A percentile compares a stretch with the other conserved stretches of the same genome.
Conservation (phyloP, 2,797 vertebrate genomes). For the Acanthornis magna region DNA sequence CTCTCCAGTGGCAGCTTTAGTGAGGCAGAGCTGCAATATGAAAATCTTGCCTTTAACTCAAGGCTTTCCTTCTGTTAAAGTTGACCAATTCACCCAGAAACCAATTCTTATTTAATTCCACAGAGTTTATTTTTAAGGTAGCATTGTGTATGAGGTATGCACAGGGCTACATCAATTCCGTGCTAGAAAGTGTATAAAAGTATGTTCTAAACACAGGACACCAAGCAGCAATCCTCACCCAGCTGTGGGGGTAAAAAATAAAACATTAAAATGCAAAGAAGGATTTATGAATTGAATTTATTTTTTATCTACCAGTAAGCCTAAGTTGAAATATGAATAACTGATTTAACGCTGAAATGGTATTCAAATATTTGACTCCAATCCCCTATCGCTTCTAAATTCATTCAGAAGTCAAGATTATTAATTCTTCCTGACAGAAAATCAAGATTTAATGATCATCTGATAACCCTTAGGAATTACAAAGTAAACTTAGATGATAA, state of each 20-base stretch:
- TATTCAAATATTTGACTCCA: constrained; percentile 75
- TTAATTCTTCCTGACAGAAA: constrained; percentile 88
- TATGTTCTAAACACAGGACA: not conserved
- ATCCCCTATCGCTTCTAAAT: constrained; percentile 78
- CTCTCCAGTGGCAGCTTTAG: not conserved
- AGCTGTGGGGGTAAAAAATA: not conserved
- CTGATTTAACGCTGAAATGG: constrained; percentile 67
- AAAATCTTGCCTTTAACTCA: not conserved
- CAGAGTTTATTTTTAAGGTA: not conserved
- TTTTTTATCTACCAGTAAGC: constrained; percentile 61
- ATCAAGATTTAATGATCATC: constrained; percentile 93
- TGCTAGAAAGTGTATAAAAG: not conserved
- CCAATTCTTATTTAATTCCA: not conserved
- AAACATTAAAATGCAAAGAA: constrained; percentile 52
- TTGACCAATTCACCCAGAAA: not conserved
- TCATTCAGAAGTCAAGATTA: constrained; percentile 82
- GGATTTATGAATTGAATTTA: constrained; percentile 63
- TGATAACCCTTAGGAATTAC: constrained; percentile 82
- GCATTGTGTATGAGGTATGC: not conserved
- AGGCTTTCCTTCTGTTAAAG: not conserved
- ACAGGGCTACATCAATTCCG: not conserved
- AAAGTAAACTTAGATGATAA: constrained; percentile 61
- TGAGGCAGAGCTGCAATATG: not conserved
- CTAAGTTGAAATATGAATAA: constrained; percentile 68
- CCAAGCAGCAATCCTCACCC: not conserved